These are phyloP conservation scores for Elysia chlorotica DNA, from an alignment of 1,140 invertebrate genomes.

Conservation along the genomic window DNA sequence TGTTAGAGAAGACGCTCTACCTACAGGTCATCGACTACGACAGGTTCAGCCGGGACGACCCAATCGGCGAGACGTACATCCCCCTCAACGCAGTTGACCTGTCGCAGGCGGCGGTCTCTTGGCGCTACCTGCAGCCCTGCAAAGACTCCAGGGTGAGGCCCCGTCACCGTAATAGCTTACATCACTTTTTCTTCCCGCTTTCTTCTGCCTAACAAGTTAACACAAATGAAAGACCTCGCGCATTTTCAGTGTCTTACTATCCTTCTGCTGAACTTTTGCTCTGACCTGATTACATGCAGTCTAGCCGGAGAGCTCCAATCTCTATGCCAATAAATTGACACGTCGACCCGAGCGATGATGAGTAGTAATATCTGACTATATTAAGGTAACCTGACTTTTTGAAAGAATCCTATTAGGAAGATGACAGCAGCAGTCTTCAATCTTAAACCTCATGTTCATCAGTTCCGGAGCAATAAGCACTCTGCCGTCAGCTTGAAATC, in stretches of 20 bases:
- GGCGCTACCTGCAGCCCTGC: constrained; percentile 59
- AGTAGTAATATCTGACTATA: no score
- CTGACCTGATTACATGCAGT: background rate
- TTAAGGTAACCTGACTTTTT: no score
- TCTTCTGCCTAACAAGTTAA: background rate
- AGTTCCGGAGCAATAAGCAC: no score
- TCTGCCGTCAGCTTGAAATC: no score
- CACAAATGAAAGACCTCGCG: background rate
- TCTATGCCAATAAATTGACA: background rate
- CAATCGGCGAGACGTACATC: constrained; percentile 95
- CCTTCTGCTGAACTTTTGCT: constrained; percentile 1
- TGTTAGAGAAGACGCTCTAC: constrained; percentile 54
- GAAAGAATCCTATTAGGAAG: no score
- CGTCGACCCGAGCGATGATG: no score
- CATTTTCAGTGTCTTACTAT: constrained; percentile 1
- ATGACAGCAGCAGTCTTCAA: no score
- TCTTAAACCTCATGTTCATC: no score
- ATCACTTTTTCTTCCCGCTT: background rate
- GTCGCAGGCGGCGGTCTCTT: constrained; percentile 65
- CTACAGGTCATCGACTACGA: constrained; percentile 84
- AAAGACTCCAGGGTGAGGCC: constrained; percentile 57
- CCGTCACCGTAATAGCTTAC: background rate
- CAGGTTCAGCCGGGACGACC: constrained; percentile 94
- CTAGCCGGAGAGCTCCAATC: background rate
- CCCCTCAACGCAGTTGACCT: constrained; percentile 80